Percentiles rank a stretch among this genome's conserved stretches.
Conservation (phyloP, 1,140 invertebrate species). For the Antheraea mylitta region DNA sequence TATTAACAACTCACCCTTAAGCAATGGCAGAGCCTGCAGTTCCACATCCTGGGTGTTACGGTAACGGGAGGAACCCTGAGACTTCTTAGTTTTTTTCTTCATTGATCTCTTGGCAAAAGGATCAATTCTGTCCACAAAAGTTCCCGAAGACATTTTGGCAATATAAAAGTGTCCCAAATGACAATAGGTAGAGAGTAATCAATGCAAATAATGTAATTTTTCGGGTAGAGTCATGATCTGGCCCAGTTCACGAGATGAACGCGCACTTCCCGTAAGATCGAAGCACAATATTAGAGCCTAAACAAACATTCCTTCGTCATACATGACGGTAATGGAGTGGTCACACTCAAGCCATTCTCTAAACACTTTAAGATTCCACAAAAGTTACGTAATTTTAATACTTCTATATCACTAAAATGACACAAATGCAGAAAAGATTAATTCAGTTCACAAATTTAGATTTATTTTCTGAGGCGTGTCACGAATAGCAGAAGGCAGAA, state of each 20-base stretch:
- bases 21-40: conserved; percentile 89
- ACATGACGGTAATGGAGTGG: conserved; percentile 76
- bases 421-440: conserved; percentile 72
- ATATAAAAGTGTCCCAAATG: conserved; percentile 73
- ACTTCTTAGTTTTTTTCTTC: conserved; percentile 96
- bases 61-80: conserved; percentile 94
- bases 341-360: conserved; percentile 77
- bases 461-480: conserved; percentile 78
- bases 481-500: conserved; percentile 75
- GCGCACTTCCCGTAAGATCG: conserved; percentile 69
- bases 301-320: conserved; percentile 78
- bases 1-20: conserved; percentile 87
- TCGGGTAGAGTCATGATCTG: conserved; percentile 73
- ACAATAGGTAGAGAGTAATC: conserved; percentile 68
- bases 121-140: conserved; percentile 96
- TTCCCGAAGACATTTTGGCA: conserved; percentile 87
- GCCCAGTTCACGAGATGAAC: conserved; percentile 66
- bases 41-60: conserved; percentile 94
- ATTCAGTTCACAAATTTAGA: conserved; percentile 72
- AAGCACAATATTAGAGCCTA: conserved; percentile 75
- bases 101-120: conserved; percentile 94
- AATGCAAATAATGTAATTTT: conserved; percentile 71
- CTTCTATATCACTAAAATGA: conserved; percentile 72
- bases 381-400: conserved; percentile 77
- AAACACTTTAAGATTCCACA: conserved; percentile 74